A percentile compares a stretch with the other conserved stretches of the same genome.
Conservation (phyloP, 2,113 vertebrate genomes). For the Lophura nycthemera region DNA sequence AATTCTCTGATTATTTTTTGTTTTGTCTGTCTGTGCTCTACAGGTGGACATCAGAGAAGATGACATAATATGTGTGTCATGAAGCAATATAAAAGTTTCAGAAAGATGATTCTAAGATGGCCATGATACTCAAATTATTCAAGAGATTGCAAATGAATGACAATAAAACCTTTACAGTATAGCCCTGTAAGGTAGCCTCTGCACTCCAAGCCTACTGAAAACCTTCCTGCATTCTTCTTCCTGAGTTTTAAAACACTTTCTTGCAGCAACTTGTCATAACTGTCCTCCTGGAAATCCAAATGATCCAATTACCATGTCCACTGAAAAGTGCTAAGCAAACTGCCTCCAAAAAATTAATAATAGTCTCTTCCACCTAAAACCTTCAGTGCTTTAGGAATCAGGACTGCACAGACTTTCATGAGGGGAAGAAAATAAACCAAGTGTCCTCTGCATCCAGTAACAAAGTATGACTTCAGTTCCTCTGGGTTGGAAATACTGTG, state of each 20-base stretch:
- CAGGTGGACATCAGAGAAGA: background rate
- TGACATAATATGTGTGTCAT: background rate
- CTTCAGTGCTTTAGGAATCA: background rate
- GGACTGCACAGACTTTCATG: background rate
- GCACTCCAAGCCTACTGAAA: background rate
- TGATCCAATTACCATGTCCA: background rate
- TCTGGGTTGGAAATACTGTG: background rate
- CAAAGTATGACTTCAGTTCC: background rate
- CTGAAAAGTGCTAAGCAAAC: background rate
- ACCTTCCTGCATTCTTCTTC: background rate
- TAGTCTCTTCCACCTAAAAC: background rate
- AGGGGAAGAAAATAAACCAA: background rate
- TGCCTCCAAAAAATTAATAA: background rate
- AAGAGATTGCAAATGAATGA: background rate
- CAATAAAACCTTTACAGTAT: background rate
- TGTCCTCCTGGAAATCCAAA: background rate
- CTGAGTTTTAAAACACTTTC: background rate
- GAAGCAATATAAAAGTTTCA: background rate
- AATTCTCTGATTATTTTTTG: background rate
- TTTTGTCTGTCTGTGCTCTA: background rate
- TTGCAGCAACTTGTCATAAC: background rate
- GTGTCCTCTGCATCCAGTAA: background rate
- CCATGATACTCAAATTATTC: background rate
- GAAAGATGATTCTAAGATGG: background rate
- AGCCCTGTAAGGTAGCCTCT: rapidly evolving